Evolutionary conservation across 2,797 vertebrate species (phyloP), one percentile per base, ranked within the genome.

Genomic region (Pipistrellus pygmaeus): DNA sequence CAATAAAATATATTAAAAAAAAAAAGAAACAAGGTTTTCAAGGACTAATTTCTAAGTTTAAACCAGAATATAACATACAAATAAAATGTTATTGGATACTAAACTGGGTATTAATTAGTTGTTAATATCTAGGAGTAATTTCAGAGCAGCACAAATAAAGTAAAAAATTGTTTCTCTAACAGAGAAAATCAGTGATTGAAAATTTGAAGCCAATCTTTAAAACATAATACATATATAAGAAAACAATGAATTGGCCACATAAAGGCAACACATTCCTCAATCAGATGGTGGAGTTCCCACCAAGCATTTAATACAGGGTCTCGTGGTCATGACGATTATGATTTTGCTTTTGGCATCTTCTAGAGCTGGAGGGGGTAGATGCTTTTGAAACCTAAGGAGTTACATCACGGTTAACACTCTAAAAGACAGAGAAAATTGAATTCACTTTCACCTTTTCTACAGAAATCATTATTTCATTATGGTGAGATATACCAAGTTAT

Each of bases 391-490:
- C 32, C 76, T 73, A 72, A 85, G 38, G 88, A 81, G 72, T 15
- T 92, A 6, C 8, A 84, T 73, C 35, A 7, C 13, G 5, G 12
- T 55, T 76, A 91, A 83, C 13, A 48, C 2, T 23, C 12, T 64
- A 41, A 95, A 86, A 80, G 21, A 64, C 0, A 78, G 69, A 72
- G 53, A 80, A 95, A 68, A 8, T 2, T 69, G 55, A 81, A 51
- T 83, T 85, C 8, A 83, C 17, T 60, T 91, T 82, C 30, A 81
- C 46, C 8, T 88, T 91, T 96, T 95, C 38, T 81, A 55, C 25
- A 90, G 60, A 53, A 93, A 95, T 96, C 89, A 41, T 95, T 94
- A 90, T 12, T 73, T 88, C 8, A 27, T 48, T 73, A 81, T 73
- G 69, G n/a, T n/a, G 90, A 88, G 60, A 73, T 5, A 41, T 27